These are phyloP conservation scores for Alligator mississippiensis DNA, from an alignment of 2,113 vertebrate species.

Conservation along the genomic window DNA sequence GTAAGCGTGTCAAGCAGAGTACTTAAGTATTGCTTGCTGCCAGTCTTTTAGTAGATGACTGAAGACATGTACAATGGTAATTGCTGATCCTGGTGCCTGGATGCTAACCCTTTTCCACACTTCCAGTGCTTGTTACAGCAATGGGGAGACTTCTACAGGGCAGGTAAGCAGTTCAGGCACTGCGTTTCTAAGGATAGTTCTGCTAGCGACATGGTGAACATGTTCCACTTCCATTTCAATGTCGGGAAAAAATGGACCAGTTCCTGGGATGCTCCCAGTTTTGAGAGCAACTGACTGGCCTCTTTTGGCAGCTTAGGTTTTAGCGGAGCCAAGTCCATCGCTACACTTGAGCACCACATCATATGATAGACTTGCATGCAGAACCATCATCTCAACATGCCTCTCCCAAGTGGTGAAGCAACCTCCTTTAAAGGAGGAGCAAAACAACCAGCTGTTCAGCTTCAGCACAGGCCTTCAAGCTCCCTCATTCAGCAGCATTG, in stretches of 20 bases:
- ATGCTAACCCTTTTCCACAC: not conserved
- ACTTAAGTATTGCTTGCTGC: not conserved
- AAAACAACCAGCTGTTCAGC: not conserved
- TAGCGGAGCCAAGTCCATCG: not conserved
- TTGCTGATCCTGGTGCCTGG: not conserved
- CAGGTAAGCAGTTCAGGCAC: not conserved
- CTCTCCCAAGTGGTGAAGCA: not conserved
- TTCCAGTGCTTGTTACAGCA: not conserved
- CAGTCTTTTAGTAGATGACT: not conserved
- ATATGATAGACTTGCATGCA: not conserved
- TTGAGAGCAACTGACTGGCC: not conserved
- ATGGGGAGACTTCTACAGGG: not conserved
- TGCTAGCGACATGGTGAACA: not conserved
- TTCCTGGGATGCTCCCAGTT: not conserved
- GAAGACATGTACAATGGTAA: not conserved
- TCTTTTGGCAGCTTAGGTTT: not conserved
- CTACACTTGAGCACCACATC: not conserved
- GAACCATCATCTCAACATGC: not conserved
- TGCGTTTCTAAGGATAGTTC: not conserved
- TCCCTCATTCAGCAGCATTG: not conserved
- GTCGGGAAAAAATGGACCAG: not conserved
- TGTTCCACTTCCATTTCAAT: not conserved
- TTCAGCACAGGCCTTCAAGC: not conserved
- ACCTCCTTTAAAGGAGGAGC: not conserved
- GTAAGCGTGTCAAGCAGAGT: not conserved